phyloP scores from a whole-genome alignment of 2,888 invertebrate genomes.

The Amphipyra tragopoginis region DNA sequence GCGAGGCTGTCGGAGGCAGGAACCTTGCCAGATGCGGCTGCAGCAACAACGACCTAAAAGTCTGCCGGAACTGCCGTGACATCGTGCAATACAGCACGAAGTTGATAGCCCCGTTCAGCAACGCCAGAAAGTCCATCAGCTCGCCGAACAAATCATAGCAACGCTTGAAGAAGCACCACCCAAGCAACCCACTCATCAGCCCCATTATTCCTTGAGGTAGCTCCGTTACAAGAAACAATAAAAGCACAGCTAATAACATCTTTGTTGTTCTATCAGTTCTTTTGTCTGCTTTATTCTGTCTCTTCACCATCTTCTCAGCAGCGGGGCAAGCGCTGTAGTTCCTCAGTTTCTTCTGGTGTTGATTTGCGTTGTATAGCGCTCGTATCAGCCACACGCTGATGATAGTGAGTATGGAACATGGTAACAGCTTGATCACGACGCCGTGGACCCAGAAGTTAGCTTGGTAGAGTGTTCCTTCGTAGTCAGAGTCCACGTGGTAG shows the following conservation, averaged over 20 bases:
- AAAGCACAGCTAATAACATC: constrained; percentile 96
- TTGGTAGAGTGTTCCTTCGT: constrained; percentile 90
- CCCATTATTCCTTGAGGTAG: constrained; percentile 95
- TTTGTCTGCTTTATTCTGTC: constrained; percentile 91
- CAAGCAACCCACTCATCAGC: constrained; percentile 92
- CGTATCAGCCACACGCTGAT: constrained; percentile 93
- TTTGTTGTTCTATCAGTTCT: constrained; percentile 96
- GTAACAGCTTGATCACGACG: constrained; percentile 94
- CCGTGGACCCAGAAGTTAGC: constrained; percentile 95
- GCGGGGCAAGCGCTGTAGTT: constrained; percentile 91
- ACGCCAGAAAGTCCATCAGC: constrained; percentile 96
- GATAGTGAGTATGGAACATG: constrained; percentile 94
- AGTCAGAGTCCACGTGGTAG: constrained; percentile 88
- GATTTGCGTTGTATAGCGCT: constrained; percentile 94
- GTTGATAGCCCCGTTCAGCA: constrained; percentile 97
- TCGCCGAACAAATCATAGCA: constrained; percentile 96
- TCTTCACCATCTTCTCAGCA: constrained; percentile 82
- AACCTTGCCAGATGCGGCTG: constrained; percentile 91
- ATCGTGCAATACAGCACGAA: constrained; percentile 98
- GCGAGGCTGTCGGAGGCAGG: constrained; percentile 89
- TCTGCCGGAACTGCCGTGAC: constrained; percentile 97
- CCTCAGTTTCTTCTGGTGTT: constrained; percentile 92
- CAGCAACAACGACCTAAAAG: constrained; percentile 93
- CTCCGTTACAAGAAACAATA: constrained; percentile 96
- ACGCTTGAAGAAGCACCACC: constrained; percentile 93